Evolutionary conservation across 2,113 vertebrate species (phyloP), one percentile per base, ranked within the genome.

Genomic region (Forbesichthys agassizii): DNA sequence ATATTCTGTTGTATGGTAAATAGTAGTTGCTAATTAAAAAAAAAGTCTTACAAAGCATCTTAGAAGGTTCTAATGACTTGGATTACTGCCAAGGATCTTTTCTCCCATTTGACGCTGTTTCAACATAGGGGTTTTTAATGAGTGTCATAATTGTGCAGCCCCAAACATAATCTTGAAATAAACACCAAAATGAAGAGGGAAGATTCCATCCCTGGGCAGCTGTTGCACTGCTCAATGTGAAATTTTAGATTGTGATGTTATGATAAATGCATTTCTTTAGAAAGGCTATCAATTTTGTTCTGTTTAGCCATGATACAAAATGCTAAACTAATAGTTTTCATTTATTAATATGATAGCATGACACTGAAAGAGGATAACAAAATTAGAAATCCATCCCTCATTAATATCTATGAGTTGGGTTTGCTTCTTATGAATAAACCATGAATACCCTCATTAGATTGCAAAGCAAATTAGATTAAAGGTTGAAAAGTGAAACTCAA

Each of bases 91-190:
- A 88, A 82, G 64, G 64, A 84, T 83, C 84, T 88, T 82, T 86
- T 8, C 81, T 85, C 85, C 83, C 77, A 69, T 85, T 85, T 87
- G 82, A 88, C 62, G 64, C 69, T 64, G 71, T 84, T 88, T 88
- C 74, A 80, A 72, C 77, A 70, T 66, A 79, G 82, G 80, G 86
- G 68, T 78, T 78, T 89, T 88, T 90, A 91, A 90, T 86, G 84
- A 89, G 83, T 84, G 76, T 81, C 79, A 80, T 85, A 87, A 90
- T 91, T 89, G 88, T 85, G 87, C 73, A 73, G 36, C 80, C 81
- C 75, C 75, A 86, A 92, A 91, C 88, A 88, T 85, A 80, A 85
- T 88, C 83, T 88, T 87, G 61, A 85, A 89, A 87, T 84, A 90
- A 81, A 82, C 75, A 78, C 79, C 79, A 66, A 86, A 74, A 82